These are phyloP conservation scores for Phainopepla nitens DNA, from an alignment of 2,113 vertebrate genomes.

Conservation along the genomic window DNA sequence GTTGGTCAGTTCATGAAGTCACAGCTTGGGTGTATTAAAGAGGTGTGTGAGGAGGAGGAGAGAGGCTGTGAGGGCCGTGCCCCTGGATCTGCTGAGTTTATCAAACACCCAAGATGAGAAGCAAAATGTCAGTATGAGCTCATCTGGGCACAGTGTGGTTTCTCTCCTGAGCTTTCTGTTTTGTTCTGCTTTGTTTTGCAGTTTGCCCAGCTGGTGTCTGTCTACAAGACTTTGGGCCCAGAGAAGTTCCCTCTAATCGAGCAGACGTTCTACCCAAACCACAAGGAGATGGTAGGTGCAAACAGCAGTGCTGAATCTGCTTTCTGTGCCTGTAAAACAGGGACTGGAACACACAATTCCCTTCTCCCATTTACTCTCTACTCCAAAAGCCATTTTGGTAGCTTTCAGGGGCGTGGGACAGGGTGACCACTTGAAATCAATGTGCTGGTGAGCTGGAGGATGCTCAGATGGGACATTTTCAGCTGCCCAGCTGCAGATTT, in stretches of 20 bases:
- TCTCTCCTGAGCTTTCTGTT: neutral
- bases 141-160: neutral
- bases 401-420: neutral
- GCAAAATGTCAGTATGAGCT: neutral
- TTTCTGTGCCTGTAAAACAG: neutral
- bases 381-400: neutral
- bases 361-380: neutral
- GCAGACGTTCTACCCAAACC: conserved; percentile 96
- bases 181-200: conserved; percentile 70
- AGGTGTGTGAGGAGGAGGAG: too few relatives aligned
- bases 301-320: neutral
- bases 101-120: neutral
- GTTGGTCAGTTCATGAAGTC: neutral
- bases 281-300: conserved; percentile 94
- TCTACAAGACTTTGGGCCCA: conserved; percentile 86
- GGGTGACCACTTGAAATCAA: neutral
- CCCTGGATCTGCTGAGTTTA: neutral
- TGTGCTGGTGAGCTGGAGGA: neutral
- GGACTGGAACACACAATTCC: neutral
- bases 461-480: neutral
- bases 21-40: neutral
- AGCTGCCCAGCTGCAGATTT: neutral
- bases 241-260: conserved; percentile 96
- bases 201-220: conserved; percentile 93
- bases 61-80: neutral